phyloP scores from a whole-genome alignment of 64 coral and sea anemone species.

The Dendrophyllia cribrosa region DNA sequence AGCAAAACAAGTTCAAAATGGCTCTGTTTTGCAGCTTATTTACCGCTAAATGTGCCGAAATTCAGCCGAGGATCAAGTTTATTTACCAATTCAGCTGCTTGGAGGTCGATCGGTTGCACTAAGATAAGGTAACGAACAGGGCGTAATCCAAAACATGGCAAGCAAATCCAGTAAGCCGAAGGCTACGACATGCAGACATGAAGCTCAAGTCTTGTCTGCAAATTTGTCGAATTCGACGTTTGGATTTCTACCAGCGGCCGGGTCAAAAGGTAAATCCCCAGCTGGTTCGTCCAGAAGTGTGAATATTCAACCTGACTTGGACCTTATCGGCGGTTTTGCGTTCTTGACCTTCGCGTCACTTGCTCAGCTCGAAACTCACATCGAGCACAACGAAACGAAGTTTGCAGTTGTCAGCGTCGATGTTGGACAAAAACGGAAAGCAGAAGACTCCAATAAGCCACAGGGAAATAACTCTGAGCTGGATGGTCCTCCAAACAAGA shows the following conservation, averaged over 20 bases:
- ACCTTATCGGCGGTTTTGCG: constrained; percentile 90
- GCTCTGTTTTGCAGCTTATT: constrained; percentile 44
- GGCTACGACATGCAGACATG: not conserved
- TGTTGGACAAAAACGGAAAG: constrained; percentile 77
- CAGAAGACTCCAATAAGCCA: not conserved
- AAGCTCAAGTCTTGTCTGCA: constrained; percentile 25
- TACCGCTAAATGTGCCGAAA: not conserved
- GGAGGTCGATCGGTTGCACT: not conserved
- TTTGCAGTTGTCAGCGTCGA: constrained; percentile 60
- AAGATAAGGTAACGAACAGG: not conserved
- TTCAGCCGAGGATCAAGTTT: not conserved
- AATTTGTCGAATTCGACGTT: constrained; percentile 41
- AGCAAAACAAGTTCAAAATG: constrained; percentile 25
- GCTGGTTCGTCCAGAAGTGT: constrained; percentile 3
- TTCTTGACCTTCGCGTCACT: constrained; percentile 82
- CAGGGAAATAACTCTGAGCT: not conserved
- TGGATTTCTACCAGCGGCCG: not conserved
- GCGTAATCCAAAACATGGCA: not conserved
- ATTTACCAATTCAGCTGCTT: not conserved
- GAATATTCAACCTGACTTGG: constrained; percentile 72
- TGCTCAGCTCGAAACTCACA: constrained; percentile 79
- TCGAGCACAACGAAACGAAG: constrained; percentile 77
- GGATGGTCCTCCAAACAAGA: constrained; percentile 30
- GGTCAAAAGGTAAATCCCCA: constrained; percentile 35
- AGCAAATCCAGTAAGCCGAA: constrained; percentile 28